Percentiles rank a stretch among this genome's conserved stretches.
These are phyloP conservation scores for Pectinophora gossypiella DNA, from an alignment of 1,140 invertebrate species.

Conservation along the genomic window DNA sequence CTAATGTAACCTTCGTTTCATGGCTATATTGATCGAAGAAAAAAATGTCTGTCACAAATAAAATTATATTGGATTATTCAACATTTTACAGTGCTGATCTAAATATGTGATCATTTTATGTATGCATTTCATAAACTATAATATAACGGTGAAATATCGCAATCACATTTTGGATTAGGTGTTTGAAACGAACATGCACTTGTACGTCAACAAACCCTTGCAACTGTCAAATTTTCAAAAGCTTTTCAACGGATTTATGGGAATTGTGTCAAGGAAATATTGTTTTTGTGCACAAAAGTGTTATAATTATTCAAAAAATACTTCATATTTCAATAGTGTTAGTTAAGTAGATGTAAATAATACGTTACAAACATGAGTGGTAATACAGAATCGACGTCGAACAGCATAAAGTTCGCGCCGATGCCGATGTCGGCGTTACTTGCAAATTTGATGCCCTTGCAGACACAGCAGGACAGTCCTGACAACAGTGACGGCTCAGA, in stretches of 20 bases:
- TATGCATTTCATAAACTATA: too few relatives aligned
- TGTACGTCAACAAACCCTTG: constrained; percentile 1
- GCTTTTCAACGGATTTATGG: constrained; percentile 1
- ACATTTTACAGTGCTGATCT: too few relatives aligned
- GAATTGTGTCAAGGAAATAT: neutral
- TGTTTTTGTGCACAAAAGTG: neutral
- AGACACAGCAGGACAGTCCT: constrained; percentile 38
- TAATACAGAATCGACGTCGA: constrained; percentile 53
- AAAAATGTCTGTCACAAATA: too few relatives aligned
- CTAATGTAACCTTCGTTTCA: too few relatives aligned
- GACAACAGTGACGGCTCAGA: constrained; percentile 40
- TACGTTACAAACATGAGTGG: constrained; percentile 39
- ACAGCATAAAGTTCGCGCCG: constrained; percentile 64
- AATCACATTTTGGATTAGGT: too few relatives aligned
- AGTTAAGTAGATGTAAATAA: neutral
- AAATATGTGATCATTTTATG: too few relatives aligned
- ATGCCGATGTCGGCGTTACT: constrained; percentile 65
- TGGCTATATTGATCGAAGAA: too few relatives aligned
- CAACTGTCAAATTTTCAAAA: constrained; percentile 1
- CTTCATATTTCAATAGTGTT: neutral
- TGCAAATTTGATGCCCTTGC: constrained; percentile 54
- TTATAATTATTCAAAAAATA: neutral
- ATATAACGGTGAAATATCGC: too few relatives aligned
- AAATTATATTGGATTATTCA: too few relatives aligned
- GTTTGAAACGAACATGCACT: neutral